Base-by-base conservation (phyloP, 2,797 vertebrate genomes). In the Chrysocyon brachyurus region DNA sequence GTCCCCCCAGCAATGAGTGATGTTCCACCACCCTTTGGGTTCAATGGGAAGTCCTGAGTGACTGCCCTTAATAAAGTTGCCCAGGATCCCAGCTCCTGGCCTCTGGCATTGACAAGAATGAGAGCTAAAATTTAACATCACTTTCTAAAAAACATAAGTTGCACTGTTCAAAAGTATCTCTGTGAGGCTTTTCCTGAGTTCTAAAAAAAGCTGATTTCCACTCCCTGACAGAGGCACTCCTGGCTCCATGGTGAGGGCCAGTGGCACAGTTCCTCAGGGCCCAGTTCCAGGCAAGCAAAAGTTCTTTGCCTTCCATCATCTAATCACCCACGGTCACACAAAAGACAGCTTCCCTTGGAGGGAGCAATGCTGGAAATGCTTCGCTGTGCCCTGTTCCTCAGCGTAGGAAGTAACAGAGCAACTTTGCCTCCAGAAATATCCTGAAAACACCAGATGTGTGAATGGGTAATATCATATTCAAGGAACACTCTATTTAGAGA, bases 401-500 rank as follows among this genome's bases (percentile, higher is more conserved):
- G 31, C 28, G 64, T 26, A 90, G 81, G 56, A 96, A 97, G 96
- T 96, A 95, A 97, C 36, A 92, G 68, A 97, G n/a, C 46, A 91
- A 92, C 40, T 79, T 56, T 97, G 78, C 70, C 70, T 98, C 95
- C 54, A 94, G 88, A 98, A 98, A 94, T 84, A 94, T 70, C 93
- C 92, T 91, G 16, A 97, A 98, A 98, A 97, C n/a, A 97, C 84
- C 97, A 98, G 95, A 96, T 98, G 94, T 98, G 98, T 95, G 79
- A 98, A 94, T 0, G 91, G 86, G 28, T 94, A 95, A 98, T 95
- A 66, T 54, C 11, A 28, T 83, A 97, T 97, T 97, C 75, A 97
- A 98, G 63, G 21, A 96, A 83, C 12, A 24, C 12, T 97, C 93
- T 98, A 90, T 83, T 97, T 97, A 95, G 79, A 98, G 92, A 96